Evolutionary conservation across 2,797 vertebrate species (phyloP).

Genomic region (Mormyrus proboscirostris): DNA sequence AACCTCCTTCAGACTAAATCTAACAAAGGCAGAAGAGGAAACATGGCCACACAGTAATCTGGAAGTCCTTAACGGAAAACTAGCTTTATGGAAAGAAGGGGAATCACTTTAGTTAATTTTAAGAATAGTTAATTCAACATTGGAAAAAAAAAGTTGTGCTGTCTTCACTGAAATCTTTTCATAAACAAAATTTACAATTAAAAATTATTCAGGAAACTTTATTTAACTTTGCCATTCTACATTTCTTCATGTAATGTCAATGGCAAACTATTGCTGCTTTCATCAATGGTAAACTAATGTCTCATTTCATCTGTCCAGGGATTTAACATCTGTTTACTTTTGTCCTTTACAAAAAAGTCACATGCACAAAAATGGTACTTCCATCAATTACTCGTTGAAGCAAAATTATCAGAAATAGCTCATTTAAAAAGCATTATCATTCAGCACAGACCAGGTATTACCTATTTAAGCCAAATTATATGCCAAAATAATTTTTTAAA

Average conservation of each 20-base stretch:
- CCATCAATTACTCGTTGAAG: not conserved
- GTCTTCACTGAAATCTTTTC: not conserved
- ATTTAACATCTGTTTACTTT: not conserved
- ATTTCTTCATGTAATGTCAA: not conserved
- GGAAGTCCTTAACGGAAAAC: not conserved
- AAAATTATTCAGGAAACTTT: not conserved
- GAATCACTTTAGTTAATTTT: not conserved
- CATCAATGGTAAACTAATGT: not conserved
- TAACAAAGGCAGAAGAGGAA: not conserved
- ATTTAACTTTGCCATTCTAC: not conserved
- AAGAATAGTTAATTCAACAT: not conserved
- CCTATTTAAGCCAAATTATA: not conserved
- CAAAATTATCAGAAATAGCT: not conserved
- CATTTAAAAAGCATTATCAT: not conserved
- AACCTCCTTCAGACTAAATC: not conserved
- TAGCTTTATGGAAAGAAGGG: not conserved
- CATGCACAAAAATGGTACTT: not conserved
- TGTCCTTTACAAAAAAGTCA: not conserved
- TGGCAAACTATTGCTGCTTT: constrained; percentile 5
- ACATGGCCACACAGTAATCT: not conserved
- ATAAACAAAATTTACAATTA: not conserved
- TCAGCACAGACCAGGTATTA: not conserved
- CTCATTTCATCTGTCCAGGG: not conserved
- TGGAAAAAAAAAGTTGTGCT: not conserved
- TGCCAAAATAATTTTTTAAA: not conserved